Evolutionary conservation across 1,140 invertebrate species (phyloP).

Genomic region (Potamilus streckersoni): DNA sequence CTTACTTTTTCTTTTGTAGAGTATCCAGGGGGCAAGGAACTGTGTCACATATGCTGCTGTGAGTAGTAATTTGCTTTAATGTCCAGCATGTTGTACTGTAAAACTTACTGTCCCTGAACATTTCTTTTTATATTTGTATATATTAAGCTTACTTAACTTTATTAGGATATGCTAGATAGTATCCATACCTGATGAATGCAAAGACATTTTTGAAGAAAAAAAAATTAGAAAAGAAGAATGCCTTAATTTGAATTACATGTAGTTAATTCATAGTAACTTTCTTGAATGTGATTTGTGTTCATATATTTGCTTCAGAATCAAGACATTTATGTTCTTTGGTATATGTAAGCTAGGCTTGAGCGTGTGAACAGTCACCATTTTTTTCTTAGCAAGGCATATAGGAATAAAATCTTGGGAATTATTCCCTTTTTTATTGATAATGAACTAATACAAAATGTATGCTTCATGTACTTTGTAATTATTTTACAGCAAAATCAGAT

Average conservation of each 20-base stretch:
- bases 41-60: slow-evolving; percentile 63
- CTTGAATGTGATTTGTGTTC: too few species aligned
- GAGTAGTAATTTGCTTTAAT: slow-evolving; percentile 11
- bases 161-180: too few species aligned
- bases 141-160: not conserved
- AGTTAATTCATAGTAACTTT: too few species aligned
- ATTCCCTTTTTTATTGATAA: not conserved
- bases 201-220: too few species aligned
- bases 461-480: not conserved
- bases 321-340: too few species aligned
- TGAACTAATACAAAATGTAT: not conserved
- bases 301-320: too few species aligned
- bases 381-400: not conserved
- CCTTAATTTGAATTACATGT: too few species aligned
- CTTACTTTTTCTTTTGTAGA: slow-evolving; percentile 37
- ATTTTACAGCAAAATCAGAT: slow-evolving; percentile 61
- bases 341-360: too few species aligned
- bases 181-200: too few species aligned
- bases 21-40: slow-evolving; percentile 58
- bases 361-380: too few species aligned
- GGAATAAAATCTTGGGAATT: not conserved
- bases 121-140: not conserved
- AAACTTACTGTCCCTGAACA: not conserved
- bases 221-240: too few species aligned
- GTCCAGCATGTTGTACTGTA: not conserved